Conservation (phyloP, 2,797 vertebrate species). For the Neoniphon sammara region DNA sequence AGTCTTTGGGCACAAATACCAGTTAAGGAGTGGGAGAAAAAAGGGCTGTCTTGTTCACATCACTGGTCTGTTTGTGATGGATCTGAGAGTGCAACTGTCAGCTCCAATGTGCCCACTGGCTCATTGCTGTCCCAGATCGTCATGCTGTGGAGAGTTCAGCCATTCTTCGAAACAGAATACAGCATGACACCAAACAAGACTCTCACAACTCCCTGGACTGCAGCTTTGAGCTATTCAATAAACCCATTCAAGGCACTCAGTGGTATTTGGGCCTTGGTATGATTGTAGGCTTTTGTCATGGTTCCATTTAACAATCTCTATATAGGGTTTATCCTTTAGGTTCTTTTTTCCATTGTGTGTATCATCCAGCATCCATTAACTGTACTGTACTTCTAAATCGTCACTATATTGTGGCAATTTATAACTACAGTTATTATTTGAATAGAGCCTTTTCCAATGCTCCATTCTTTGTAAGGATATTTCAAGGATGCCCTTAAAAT, state of each 20-base stretch:
- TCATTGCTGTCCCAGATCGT: not conserved
- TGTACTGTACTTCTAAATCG: not conserved
- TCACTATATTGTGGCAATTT: not conserved
- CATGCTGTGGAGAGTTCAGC: not conserved
- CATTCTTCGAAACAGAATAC: not conserved
- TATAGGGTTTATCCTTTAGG: not conserved
- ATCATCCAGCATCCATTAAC: not conserved
- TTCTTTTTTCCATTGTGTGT: not conserved
- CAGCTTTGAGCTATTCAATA: slow-evolving; percentile 1
- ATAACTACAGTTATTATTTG: not conserved
- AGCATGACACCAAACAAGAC: not conserved
- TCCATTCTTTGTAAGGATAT: no score
- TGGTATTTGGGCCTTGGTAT: not conserved
- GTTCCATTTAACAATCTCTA: not conserved
- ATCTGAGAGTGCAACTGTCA: slow-evolving; percentile 8
- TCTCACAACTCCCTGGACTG: not conserved
- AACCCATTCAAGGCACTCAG: slow-evolving; percentile 1
- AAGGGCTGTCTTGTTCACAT: not conserved
- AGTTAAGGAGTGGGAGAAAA: not conserved
- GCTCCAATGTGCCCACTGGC: not conserved
- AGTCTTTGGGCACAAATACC: not conserved
- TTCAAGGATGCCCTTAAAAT: not conserved
- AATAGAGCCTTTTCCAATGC: not conserved
- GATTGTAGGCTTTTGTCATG: slow-evolving; percentile 12
- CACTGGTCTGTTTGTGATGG: slow-evolving; percentile 2